Conservation (phyloP, 2,797 vertebrate genomes). For the Apodemus agrarius region DNA sequence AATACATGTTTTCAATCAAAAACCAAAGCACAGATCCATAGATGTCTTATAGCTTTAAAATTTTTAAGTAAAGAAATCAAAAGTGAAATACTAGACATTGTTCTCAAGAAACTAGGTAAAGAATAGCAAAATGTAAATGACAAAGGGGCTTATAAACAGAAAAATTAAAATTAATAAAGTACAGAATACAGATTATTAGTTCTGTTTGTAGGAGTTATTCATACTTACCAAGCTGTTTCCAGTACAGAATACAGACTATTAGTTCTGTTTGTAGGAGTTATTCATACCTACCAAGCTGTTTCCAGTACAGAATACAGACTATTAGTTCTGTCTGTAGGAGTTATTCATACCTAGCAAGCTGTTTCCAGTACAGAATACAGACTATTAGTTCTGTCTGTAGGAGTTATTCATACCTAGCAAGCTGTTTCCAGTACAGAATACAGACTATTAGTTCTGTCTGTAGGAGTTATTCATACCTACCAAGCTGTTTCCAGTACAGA, state of each 20-base stretch:
- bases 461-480: not conserved
- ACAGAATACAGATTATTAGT: not conserved
- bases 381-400: not conserved
- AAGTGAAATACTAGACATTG: not conserved
- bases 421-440: not conserved
- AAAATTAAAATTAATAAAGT: conserved; percentile 1
- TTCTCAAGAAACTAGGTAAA: not conserved
- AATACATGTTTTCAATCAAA: not conserved
- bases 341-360: not conserved
- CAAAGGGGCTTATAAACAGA: not conserved
- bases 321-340: not conserved
- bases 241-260: not conserved
- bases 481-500: not conserved
- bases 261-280: not conserved
- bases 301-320: not conserved
- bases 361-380: not conserved
- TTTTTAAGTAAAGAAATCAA: not conserved
- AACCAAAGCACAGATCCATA: not conserved
- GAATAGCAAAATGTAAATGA: not conserved
- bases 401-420: not conserved
- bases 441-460: not conserved
- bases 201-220: not conserved
- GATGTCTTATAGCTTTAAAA: not conserved
- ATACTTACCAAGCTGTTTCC: not conserved
- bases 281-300: not conserved